A percentile compares a stretch with the other conserved stretches of the same genome.
phyloP scores from a whole-genome alignment of 2,113 vertebrate species.

The Nematolebias whitei region DNA sequence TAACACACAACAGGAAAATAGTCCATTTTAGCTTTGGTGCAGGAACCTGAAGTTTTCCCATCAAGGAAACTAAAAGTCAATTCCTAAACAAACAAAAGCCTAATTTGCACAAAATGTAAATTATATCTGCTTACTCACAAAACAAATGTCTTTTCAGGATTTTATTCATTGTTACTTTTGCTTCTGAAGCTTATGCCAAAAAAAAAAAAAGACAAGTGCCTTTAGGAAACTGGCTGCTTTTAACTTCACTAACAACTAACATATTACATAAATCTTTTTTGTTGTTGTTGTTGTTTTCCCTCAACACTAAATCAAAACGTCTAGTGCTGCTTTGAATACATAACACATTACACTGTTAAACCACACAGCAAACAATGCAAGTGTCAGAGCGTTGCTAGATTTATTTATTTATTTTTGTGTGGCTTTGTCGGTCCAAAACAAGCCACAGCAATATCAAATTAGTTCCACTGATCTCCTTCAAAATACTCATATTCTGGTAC shows the following conservation, averaged over 20 bases:
- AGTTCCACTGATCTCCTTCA: slow-evolving; percentile 35
- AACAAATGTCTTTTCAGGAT: background rate
- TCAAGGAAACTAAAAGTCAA: background rate
- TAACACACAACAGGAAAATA: slow-evolving; percentile 7
- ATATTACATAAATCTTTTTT: slow-evolving; percentile 7
- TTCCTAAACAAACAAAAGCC: background rate
- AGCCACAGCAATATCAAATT: slow-evolving; percentile 23
- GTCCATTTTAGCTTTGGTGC: slow-evolving; percentile 9
- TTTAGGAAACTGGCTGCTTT: background rate
- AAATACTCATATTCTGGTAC: slow-evolving; percentile 36
- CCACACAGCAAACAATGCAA: background rate
- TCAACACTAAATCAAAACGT: background rate
- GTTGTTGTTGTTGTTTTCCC: too few relatives aligned
- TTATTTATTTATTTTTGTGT: background rate
- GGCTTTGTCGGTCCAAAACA: slow-evolving; percentile 16
- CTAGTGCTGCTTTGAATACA: slow-evolving; percentile 17
- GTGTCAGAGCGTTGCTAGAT: background rate
- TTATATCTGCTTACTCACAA: background rate
- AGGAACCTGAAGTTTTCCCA: slow-evolving; percentile 1
- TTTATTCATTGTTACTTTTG: background rate
- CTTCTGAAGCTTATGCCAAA: background rate
- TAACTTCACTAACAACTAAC: slow-evolving; percentile 25
- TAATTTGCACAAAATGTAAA: background rate
- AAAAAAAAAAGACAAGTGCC: background rate
- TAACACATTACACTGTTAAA: slow-evolving; percentile 14